Evolutionary conservation across 2,113 vertebrate genomes (phyloP).

Genomic region (Eubucco bourcierii): DNA sequence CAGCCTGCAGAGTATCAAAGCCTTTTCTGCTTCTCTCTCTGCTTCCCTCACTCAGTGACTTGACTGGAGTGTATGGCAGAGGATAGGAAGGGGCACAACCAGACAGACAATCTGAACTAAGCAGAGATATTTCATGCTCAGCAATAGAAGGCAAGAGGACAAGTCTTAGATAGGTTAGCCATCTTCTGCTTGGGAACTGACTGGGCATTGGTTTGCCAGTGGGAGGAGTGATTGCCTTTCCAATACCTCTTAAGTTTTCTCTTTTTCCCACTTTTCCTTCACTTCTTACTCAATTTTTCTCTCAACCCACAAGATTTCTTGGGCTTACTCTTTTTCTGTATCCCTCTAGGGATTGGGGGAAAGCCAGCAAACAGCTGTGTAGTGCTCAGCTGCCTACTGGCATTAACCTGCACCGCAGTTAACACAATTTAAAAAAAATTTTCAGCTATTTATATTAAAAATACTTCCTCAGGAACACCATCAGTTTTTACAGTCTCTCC

Average conservation of each 20-base stretch:
- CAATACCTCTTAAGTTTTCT: not conserved
- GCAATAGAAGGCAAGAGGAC: not conserved
- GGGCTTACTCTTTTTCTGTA: not conserved
- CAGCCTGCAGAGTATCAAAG: not conserved
- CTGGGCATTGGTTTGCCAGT: not conserved
- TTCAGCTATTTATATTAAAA: not conserved
- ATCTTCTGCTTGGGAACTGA: not conserved
- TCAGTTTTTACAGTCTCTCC: not conserved
- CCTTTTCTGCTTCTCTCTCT: not conserved
- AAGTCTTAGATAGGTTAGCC: not conserved
- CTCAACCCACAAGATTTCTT: not conserved
- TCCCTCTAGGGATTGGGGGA: accelerated
- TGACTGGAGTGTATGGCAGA: not conserved
- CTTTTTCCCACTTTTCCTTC: not conserved
- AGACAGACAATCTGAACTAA: not conserved
- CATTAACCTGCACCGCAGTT: not conserved
- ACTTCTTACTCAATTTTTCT: not conserved
- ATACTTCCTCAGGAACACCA: not conserved
- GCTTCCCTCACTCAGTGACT: not conserved
- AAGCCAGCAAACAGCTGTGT: not conserved
- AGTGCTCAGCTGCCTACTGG: not conserved
- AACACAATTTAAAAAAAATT: not conserved
- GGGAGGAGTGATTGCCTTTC: not conserved
- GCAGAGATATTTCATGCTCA: not conserved
- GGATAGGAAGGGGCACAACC: not conserved